These are phyloP conservation scores for Taenaris catops DNA, from an alignment of 2,888 invertebrate species.

Conservation along the genomic window DNA sequence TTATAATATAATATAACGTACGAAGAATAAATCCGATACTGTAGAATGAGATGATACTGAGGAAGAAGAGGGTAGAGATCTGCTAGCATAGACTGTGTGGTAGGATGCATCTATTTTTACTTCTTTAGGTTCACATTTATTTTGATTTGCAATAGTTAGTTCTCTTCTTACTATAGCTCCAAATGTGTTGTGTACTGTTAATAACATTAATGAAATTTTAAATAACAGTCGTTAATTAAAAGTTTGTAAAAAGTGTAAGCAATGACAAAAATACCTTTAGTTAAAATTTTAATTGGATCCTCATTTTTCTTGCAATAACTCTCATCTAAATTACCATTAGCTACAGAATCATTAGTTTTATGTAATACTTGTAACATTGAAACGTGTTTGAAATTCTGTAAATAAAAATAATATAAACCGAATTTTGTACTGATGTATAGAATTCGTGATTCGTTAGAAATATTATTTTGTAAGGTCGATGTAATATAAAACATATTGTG, in stretches of 20 bases:
- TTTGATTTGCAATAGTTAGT: slow-evolving; percentile 40
- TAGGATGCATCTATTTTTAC: slow-evolving; percentile 47
- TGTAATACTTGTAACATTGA: slow-evolving; percentile 65
- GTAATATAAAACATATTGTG: no score
- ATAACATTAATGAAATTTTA: no score
- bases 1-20: no score
- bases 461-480: no score
- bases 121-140: slow-evolving; percentile 27
- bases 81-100: slow-evolving; percentile 33
- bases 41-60: slow-evolving; percentile 30
- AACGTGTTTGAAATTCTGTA: slow-evolving; percentile 52
- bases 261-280: slow-evolving; percentile 50
- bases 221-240: no score
- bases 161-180: slow-evolving; percentile 56
- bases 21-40: slow-evolving; percentile 34
- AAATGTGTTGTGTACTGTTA: slow-evolving; percentile 58
- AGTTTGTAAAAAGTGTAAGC: no score
- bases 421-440: no score
- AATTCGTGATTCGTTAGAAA: no score
- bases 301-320: slow-evolving; percentile 34
- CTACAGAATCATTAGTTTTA: slow-evolving; percentile 49
- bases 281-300: slow-evolving; percentile 52
- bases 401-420: no score
- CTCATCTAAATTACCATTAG: slow-evolving; percentile 27
- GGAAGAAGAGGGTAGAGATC: slow-evolving; percentile 37